Evolutionary conservation across 2,888 invertebrate species (phyloP).

Genomic region (Drosophila prolongata): DNA sequence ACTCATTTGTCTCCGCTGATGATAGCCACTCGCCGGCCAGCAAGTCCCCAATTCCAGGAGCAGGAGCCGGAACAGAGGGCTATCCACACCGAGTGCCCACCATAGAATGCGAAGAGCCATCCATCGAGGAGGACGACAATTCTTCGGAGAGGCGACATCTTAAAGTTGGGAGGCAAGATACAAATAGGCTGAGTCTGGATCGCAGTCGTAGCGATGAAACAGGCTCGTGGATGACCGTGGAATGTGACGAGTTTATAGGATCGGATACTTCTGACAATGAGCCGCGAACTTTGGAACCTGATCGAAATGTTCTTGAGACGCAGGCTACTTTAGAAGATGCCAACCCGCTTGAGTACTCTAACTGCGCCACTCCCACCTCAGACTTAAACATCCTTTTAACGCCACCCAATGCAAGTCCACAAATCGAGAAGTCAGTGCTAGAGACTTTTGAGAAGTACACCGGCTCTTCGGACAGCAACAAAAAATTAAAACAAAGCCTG

Average conservation of each 20-base stretch:
- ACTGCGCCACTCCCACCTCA: constrained; percentile 82
- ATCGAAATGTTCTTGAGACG: constrained; percentile 84
- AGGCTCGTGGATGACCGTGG: constrained; percentile 88
- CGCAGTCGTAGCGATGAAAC: constrained; percentile 89
- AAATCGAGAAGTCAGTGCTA: constrained; percentile 85
- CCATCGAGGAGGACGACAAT: constrained; percentile 83
- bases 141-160: constrained; percentile 81
- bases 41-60: constrained; percentile 75
- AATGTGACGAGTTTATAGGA: constrained; percentile 88
- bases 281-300: constrained; percentile 82
- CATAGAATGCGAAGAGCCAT: constrained; percentile 84
- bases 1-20: constrained; percentile 85
- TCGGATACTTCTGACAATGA: constrained; percentile 87
- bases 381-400: constrained; percentile 86
- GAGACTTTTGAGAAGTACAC: constrained; percentile 81
- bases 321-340: constrained; percentile 88
- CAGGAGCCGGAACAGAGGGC: constrained; percentile 64
- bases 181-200: constrained; percentile 82
- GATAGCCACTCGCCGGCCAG: constrained; percentile 88
- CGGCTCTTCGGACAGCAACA: constrained; percentile 82
- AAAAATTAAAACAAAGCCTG: constrained; percentile 86
- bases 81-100: constrained; percentile 84
- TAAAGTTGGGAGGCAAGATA: constrained; percentile 79
- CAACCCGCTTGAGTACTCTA: constrained; percentile 85
- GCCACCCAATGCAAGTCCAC: constrained; percentile 87